A percentile compares a stretch with the other conserved stretches of the same genome.
phyloP scores from a whole-genome alignment of 2,888 invertebrate genomes.

The Pharmacophagus antenor region DNA sequence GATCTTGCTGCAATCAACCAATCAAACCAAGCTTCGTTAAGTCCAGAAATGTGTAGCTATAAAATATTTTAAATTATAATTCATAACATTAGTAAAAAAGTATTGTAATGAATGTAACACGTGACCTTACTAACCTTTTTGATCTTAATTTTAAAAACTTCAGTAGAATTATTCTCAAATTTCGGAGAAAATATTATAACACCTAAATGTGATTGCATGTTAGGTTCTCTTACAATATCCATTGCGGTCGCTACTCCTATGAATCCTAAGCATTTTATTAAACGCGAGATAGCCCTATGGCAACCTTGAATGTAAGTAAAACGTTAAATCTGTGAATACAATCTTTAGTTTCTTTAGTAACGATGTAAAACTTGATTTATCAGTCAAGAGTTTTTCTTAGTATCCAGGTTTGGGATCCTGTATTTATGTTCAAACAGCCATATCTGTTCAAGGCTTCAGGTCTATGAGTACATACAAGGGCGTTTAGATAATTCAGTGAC shows the following conservation, averaged over 20 bases:
- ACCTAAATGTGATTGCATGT: conserved; percentile 47
- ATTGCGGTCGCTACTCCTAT: conserved; percentile 60
- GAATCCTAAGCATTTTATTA: conserved; percentile 65
- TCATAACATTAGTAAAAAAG: not conserved
- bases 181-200: conserved; percentile 51
- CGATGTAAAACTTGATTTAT: not conserved
- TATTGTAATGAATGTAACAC: too few relatives aligned
- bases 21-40: conserved; percentile 62
- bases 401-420: too few relatives aligned
- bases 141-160: conserved; percentile 25
- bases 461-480: too few relatives aligned
- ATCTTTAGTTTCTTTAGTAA: not conserved
- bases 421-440: too few relatives aligned
- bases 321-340: not conserved
- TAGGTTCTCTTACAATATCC: conserved; percentile 40
- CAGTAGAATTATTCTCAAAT: conserved; percentile 44
- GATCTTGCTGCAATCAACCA: conserved; percentile 60
- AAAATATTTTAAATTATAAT: conserved; percentile 35
- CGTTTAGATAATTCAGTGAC: too few relatives aligned
- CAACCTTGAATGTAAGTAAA: conserved; percentile 9
- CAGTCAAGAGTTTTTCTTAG: not conserved
- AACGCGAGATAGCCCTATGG: conserved; percentile 52
- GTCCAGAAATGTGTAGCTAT: conserved; percentile 55
- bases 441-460: too few relatives aligned
- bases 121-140: too few relatives aligned